Conservation (phyloP, 2,113 vertebrate species). For the Callocephalon fimbriatum region DNA sequence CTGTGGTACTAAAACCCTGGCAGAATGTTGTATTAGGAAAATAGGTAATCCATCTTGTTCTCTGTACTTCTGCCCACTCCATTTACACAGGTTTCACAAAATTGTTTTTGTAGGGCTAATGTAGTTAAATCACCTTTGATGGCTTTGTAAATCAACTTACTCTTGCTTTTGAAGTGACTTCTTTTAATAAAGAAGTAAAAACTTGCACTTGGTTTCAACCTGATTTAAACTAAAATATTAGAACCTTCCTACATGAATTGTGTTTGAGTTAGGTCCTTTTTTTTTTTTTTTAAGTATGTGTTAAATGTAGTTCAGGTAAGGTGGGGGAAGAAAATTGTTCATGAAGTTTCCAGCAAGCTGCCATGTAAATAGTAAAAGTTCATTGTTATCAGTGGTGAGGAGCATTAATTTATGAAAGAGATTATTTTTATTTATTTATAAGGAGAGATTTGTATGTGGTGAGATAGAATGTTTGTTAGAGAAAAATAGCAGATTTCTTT, state of each 20-base stretch:
- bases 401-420: background rate
- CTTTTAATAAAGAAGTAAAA: background rate
- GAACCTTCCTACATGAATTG: background rate
- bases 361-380: background rate
- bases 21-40: background rate
- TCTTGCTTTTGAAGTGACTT: background rate
- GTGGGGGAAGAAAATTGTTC: background rate
- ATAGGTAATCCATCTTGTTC: background rate
- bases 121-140: background rate
- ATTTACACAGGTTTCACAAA: background rate
- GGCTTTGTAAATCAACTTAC: accelerated
- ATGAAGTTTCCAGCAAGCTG: background rate
- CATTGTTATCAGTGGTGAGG: background rate
- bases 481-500: background rate
- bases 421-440: background rate
- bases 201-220: background rate
- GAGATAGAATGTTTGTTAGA: background rate
- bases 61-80: background rate
- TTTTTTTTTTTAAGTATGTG: background rate
- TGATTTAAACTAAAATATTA: background rate
- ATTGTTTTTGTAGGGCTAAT: background rate
- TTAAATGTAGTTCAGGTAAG: background rate
- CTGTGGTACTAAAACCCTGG: background rate
- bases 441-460: background rate
- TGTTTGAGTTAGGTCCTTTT: background rate